Conservation (phyloP, 2,888 invertebrate species). For the Synanthedon tipuliformis region DNA sequence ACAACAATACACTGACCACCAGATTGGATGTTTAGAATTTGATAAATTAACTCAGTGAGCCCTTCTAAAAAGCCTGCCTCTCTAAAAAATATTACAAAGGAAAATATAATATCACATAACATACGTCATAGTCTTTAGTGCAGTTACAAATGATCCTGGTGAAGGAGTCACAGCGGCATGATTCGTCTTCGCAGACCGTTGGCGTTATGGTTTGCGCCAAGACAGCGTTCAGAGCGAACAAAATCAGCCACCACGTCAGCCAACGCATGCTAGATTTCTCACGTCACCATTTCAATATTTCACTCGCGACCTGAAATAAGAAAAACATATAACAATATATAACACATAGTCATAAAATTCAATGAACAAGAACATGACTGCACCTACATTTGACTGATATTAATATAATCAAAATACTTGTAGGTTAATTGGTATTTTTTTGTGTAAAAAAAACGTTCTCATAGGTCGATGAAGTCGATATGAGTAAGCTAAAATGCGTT, state of each 20-base stretch:
- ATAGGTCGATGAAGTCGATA: slow-evolving; percentile 12
- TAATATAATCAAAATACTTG: no score
- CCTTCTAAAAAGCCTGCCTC: no score
- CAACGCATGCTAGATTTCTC: slow-evolving; percentile 42
- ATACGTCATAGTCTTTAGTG: slow-evolving; percentile 55
- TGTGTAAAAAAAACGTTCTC: slow-evolving; percentile 1
- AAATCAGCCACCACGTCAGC: slow-evolving; percentile 42
- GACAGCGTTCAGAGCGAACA: slow-evolving; percentile 33
- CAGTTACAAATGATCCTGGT: slow-evolving; percentile 71
- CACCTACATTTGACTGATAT: neutral
- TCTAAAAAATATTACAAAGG: no score
- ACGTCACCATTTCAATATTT: slow-evolving; percentile 53
- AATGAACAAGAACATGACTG: no score
- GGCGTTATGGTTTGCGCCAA: slow-evolving; percentile 36
- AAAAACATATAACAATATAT: neutral
- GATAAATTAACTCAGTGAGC: no score
- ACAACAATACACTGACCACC: no score
- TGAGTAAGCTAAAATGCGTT: slow-evolving; percentile 46
- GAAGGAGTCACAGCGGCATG: slow-evolving; percentile 69
- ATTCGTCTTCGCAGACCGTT: slow-evolving; percentile 63
- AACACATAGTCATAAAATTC: neutral
- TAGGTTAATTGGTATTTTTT: neutral
- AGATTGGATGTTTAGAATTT: no score
- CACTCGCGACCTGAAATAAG: slow-evolving; percentile 24
- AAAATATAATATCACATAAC: slow-evolving; percentile 7